Percentiles rank a stretch among this genome's conserved stretches.
Evolutionary conservation across 2,113 vertebrate species (phyloP).

Genomic region (Barbus barbus): DNA sequence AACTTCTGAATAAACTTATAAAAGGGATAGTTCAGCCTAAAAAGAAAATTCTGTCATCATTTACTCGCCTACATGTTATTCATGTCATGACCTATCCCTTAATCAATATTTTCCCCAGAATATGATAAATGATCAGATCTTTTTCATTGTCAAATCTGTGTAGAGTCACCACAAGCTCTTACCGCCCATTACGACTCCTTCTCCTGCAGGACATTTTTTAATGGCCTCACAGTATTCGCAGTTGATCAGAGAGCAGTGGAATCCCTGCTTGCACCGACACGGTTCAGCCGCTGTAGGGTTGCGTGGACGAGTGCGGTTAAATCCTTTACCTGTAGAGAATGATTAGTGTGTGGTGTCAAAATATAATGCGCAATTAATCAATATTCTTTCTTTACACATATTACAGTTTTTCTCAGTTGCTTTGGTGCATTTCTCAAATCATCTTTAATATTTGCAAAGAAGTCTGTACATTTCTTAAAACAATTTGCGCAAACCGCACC

Average conservation of each 20-base stretch:
- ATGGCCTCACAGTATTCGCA: conserved; percentile 87
- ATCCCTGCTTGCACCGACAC: conserved; percentile 80
- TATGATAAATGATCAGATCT: not conserved
- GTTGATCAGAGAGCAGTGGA: conserved; percentile 83
- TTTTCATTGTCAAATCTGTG: not conserved
- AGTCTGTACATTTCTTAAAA: too few relatives aligned
- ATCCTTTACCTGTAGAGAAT: conserved; percentile 79
- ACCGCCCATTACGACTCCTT: conserved; percentile 71
- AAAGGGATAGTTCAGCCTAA: not conserved
- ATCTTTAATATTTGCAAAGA: too few relatives aligned
- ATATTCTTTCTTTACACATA: not conserved
- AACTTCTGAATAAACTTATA: not conserved
- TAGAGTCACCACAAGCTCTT: conserved; percentile 18
- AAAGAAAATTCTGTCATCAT: not conserved
- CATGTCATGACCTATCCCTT: not conserved
- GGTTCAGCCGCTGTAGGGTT: conserved; percentile 76
- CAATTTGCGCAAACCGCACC: too few relatives aligned
- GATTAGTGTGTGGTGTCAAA: not conserved
- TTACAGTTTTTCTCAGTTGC: too few relatives aligned
- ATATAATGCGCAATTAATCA: not conserved
- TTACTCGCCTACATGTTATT: not conserved
- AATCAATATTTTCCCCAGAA: not conserved
- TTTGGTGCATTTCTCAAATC: too few relatives aligned
- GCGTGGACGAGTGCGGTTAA: conserved; percentile 69
- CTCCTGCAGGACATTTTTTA: conserved; percentile 76